Percentiles rank a stretch among this genome's conserved stretches.
Conservation (phyloP, 1,140 invertebrate genomes). For the Euura lappo region DNA sequence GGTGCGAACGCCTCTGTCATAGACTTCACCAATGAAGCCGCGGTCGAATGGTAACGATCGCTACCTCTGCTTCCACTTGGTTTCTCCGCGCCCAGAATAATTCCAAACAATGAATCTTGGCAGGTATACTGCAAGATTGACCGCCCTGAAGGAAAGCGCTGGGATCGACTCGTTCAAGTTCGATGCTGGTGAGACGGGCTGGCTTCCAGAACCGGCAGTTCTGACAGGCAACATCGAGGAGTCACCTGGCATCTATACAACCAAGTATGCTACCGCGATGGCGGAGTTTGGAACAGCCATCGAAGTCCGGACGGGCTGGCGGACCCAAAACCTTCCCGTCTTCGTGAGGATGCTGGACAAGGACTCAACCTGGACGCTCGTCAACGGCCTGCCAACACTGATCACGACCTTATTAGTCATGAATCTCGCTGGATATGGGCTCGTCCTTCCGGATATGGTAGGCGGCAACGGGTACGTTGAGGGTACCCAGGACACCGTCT, state of each 20-base stretch:
- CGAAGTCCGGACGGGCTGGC: conserved; percentile 65
- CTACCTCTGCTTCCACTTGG: too few relatives aligned
- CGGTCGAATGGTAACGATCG: conserved; percentile 69
- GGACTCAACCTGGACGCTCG: conserved; percentile 74
- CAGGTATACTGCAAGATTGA: conserved; percentile 14
- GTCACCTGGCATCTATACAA: conserved; percentile 65
- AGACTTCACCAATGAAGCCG: conserved; percentile 76
- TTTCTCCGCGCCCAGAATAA: too few relatives aligned
- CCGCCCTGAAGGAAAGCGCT: conserved; percentile 63
- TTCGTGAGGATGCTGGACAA: conserved; percentile 86
- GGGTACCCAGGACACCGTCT: conserved; percentile 46
- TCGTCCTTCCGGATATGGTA: conserved; percentile 86
- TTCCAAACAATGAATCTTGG: neutral
- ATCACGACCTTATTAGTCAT: conserved; percentile 76
- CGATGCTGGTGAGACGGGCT: conserved; percentile 80
- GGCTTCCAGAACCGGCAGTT: conserved; percentile 60
- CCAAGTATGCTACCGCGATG: conserved; percentile 68
- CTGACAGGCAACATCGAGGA: conserved; percentile 53
- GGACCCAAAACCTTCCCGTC: conserved; percentile 73
- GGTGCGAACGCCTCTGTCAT: conserved; percentile 66
- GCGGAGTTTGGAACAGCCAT: conserved; percentile 68
- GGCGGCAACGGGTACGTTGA: conserved; percentile 76
- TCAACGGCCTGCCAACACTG: conserved; percentile 75
- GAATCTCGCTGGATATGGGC: conserved; percentile 80
- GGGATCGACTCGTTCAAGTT: conserved; percentile 86